Conservation (phyloP, 2,113 vertebrate species). For the Oenanthe melanoleuca region DNA sequence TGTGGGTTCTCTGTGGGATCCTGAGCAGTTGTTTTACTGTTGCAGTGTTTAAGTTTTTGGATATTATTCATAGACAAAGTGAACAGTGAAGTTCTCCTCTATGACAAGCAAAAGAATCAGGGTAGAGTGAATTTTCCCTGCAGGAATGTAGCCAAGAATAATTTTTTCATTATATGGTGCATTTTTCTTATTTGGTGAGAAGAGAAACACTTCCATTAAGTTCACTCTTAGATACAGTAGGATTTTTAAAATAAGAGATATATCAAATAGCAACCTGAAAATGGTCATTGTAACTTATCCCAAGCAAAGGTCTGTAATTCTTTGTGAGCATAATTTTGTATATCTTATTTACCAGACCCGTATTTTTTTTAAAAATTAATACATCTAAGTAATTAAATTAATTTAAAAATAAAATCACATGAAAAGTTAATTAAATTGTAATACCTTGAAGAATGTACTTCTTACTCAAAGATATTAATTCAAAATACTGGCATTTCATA, state of each 20-base stretch:
- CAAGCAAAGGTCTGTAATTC: background rate
- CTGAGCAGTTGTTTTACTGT: background rate
- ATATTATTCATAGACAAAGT: background rate
- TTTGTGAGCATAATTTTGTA: background rate
- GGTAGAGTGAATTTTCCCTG: background rate
- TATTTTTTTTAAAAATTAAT: background rate
- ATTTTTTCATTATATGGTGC: background rate
- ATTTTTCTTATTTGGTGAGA: background rate
- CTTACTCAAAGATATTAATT: background rate
- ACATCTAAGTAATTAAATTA: background rate
- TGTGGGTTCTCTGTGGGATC: background rate
- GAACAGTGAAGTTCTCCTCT: background rate
- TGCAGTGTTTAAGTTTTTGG: background rate
- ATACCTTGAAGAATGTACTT: background rate
- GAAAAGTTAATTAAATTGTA: background rate
- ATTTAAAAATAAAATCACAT: background rate
- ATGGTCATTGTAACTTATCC: background rate
- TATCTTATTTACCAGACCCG: background rate
- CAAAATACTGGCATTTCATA: background rate
- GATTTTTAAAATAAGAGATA: background rate
- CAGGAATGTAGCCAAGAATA: background rate
- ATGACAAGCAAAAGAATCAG: background rate
- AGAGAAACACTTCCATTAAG: background rate
- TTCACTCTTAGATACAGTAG: background rate
- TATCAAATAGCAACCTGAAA: background rate